A percentile compares a stretch with the other conserved stretches of the same genome.
Conservation (phyloP, 2,888 invertebrate genomes). For the Luffia ferchaultella region DNA sequence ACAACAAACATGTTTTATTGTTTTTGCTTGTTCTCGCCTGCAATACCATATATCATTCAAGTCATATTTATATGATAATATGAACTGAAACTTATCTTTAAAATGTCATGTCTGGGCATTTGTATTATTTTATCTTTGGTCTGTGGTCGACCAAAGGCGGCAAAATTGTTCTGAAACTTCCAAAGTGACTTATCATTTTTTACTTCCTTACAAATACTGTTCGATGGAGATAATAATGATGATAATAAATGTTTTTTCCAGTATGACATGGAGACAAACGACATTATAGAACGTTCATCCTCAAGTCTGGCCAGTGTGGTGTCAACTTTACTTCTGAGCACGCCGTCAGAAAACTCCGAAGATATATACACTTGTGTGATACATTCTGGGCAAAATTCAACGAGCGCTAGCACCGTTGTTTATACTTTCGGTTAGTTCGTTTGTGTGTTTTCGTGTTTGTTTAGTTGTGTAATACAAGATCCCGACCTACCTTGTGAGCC, state of each 20-base stretch:
- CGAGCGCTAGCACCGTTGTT: slow-evolving; percentile 66
- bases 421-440: slow-evolving; percentile 38
- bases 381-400: slow-evolving; percentile 65
- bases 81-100: background rate
- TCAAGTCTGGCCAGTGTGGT: slow-evolving; percentile 71
- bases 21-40: too few relatives aligned
- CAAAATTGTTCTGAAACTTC: background rate
- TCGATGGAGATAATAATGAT: too few relatives aligned
- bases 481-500: too few relatives aligned
- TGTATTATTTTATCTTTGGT: background rate
- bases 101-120: background rate
- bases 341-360: slow-evolving; percentile 69
- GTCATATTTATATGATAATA: too few relatives aligned
- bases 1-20: too few relatives aligned
- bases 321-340: slow-evolving; percentile 78
- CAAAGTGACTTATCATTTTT: background rate
- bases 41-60: too few relatives aligned
- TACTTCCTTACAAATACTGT: too few relatives aligned
- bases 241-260: slow-evolving; percentile 41
- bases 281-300: slow-evolving; percentile 51
- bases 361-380: slow-evolving; percentile 81
- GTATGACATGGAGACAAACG: slow-evolving; percentile 70
- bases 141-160: background rate
- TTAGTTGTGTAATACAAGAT: too few relatives aligned
- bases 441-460: background rate